Evolutionary conservation across 2,888 invertebrate species (phyloP), one percentile per base, ranked within the genome.

Genomic region (Calameuta idolon): DNA sequence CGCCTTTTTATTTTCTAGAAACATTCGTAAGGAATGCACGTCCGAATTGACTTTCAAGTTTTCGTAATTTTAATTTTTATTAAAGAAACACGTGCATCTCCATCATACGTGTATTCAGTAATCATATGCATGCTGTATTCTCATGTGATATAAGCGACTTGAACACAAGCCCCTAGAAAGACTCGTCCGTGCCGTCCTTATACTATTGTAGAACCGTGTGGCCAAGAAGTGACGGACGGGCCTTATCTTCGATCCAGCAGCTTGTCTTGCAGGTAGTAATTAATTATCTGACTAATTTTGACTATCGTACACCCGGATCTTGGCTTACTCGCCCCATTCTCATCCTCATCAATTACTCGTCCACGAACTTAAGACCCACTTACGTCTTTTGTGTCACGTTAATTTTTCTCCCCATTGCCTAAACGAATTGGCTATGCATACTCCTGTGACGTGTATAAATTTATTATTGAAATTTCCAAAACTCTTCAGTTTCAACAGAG

Each of bases 261-360:
- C 71, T 71, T 71, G 71, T 71, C 71, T 71, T 71, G 71, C 71
- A 71, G 31, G 71, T 34, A 34, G 71, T 71, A 71, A 71, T 71
- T 71, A 71, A 71, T 71, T 71, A 71, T 71, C 71, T 34, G 71
- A 71, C 71, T 71, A 71, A 71, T 71, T 71, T 71, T 71, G 71
- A 71, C 71, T 71, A 71, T 71, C 71, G 31, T 34, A 71, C 71
- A 34, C 71, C 71, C 71, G 71, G 71, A 71, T 71, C 71, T 71
- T 34, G 71, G 71, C 71, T 71, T 71, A 71, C 71, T 71, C 71
- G 71, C 15, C 71, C 31, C 15, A 71, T 71, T 71, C 71, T 71
- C 31, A 71, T 71, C 71, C 71, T 71, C 71, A 71, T 71, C 71
- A 71, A 71, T 71, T 71, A 71, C 71, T 33, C 71, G 31, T 71